Evolutionary conservation across 2,888 invertebrate genomes (phyloP), one percentile per base, ranked within the genome.

Genomic region (Mongoloraphidia duomilia): DNA sequence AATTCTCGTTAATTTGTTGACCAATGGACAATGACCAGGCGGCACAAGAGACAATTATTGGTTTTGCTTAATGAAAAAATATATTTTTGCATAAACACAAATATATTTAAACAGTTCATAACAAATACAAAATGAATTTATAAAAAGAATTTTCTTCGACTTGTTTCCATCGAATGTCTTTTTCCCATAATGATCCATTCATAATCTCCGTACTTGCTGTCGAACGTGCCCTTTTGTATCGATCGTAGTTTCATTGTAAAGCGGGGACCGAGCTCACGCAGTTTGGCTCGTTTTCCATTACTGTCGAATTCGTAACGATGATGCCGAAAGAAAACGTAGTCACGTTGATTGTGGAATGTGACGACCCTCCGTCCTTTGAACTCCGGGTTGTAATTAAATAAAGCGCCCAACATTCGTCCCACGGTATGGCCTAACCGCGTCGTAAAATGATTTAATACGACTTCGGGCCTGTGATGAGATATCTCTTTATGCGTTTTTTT

Each of bases 311-410:
- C 88, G 65, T 95, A 94, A 55, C 88, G 88, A 57, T 98, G 96
- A 69, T 98, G 96, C 50, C 98, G 79, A 65, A 99, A 96, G 72
- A 99, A 98, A 59, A 98, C 91, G 65, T 89, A 98, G 72, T 99
- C 98, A 51, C 98, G 75, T 67, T 99, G 98, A 71, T 99, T 98
- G 69, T 99, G 98, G 66, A 99, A 96, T 34, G 97, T 96, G 53
- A 94, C 92, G 1, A 84, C 92, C 53, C 96, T 76, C 4, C 94
- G 76, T 1, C 97, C 97, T 55, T 80, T 80, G 69, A 95, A 99
- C 67, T 98, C 84, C 0, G 98, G 97, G 66, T 91, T 84, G 66
- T 92, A 91, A 66, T 96, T 95, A 65, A 97, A 97, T 39, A 98
- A 66, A 0, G 94, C 85, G 10, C 92, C 90, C 53, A 97, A 72